Evolutionary conservation across 1,140 invertebrate genomes (phyloP), one percentile per base, ranked within the genome.

Genomic region (Antheraea pernyi): DNA sequence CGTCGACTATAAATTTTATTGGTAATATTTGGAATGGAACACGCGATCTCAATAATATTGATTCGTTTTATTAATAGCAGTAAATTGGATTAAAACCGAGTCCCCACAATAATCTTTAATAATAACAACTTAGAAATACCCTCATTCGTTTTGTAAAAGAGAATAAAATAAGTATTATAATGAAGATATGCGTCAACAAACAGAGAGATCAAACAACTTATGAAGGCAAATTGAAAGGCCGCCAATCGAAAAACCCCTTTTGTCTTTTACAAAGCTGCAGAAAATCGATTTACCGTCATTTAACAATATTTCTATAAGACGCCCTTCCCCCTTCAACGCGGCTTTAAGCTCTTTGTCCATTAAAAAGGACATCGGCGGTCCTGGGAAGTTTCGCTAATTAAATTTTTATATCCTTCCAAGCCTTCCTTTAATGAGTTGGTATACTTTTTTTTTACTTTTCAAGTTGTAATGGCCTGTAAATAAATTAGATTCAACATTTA

Each of bases 341-440:
- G 75, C 69, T 82, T 76, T 81, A 79, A 75, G 77, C 78, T 72
- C 76, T 86, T 85, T 86, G 84, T 88, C 75, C 76, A 73, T 74
- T 75, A 74, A 77, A 73, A 59, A 76, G 73, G 78, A 75, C 76
- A 72, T 74, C 59, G 18, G 59, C 63, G 22, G 59, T 37, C 68
- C 63, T 64, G 58, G 68, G 70, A 88, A 86, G 73, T 88, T 88
- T 84, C 82, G 72, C 72, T 86, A 88, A 90, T 90, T 88, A 88
- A 86, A 84, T 83, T 88, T 89, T 89, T 88, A 84, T 80, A 79
- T 80, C 76, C 73, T 83, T 75, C 77, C 76, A 69, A 73, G 71
- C 72, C 75, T 78, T 70, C 76, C 69, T 74, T 80, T 77, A 81
- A 85, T 79, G 74, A 79, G 63, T 71, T 68, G 74, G 77, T 53